phyloP scores from a whole-genome alignment of 2,888 invertebrate genomes.

The Polietes domitor region DNA sequence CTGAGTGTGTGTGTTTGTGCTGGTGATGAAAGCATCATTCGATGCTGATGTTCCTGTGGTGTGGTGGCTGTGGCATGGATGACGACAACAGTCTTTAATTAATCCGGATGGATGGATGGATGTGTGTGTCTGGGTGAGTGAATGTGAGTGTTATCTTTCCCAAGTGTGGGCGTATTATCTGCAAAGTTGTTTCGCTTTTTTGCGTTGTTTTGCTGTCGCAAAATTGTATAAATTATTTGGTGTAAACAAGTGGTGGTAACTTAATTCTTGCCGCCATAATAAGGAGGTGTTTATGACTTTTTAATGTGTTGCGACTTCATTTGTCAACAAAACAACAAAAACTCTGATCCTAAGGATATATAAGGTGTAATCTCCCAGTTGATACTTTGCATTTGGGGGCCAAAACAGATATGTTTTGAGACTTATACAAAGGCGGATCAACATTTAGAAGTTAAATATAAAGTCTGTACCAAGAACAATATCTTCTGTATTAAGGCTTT shows the following conservation, averaged over 20 bases:
- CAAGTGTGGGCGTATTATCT: not conserved
- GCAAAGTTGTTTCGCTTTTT: not conserved
- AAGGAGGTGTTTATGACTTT: not conserved
- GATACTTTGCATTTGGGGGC: too few species aligned
- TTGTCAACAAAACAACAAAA: not conserved
- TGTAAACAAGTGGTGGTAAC: not conserved
- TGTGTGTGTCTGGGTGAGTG: constrained; percentile 2
- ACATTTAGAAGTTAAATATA: too few species aligned
- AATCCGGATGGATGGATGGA: not conserved
- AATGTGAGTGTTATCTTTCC: not conserved
- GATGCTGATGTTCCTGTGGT: too few species aligned
- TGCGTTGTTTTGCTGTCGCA: not conserved
- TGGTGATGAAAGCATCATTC: too few species aligned
- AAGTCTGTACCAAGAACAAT: too few species aligned
- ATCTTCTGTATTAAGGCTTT: too few species aligned
- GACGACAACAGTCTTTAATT: constrained; percentile 30
- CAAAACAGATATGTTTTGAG: too few species aligned
- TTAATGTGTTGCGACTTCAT: constrained; percentile 1
- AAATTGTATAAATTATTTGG: not conserved
- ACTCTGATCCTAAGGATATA: not conserved
- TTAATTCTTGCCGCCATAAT: not conserved
- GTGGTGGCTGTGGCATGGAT: constrained; percentile 21
- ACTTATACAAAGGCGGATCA: too few species aligned
- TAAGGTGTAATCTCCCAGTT: not conserved
- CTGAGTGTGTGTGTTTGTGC: constrained; percentile 39